These are phyloP conservation scores for Nannospalax galili DNA, from an alignment of 2,113 vertebrate genomes.

Conservation along the genomic window DNA sequence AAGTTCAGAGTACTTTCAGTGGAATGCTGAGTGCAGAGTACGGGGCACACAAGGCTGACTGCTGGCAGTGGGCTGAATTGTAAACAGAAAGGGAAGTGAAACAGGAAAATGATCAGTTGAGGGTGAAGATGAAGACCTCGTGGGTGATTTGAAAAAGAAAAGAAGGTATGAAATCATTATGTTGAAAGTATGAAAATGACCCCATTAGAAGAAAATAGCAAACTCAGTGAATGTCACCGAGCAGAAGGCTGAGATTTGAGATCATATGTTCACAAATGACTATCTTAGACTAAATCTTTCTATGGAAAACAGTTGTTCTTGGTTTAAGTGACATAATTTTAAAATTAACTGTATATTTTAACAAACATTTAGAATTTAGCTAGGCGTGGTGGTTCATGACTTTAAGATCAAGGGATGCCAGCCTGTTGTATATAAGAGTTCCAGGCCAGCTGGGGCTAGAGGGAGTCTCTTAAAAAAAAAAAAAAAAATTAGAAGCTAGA, in stretches of 20 bases:
- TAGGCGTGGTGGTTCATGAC: no score
- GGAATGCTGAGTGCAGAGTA: neutral
- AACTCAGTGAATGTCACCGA: neutral
- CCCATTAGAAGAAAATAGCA: neutral
- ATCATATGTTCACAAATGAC: neutral
- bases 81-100: neutral
- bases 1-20: no score
- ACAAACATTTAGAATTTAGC: no score
- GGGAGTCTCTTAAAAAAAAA: no score
- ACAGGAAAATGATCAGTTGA: neutral
- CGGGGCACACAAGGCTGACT: neutral
- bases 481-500: no score
- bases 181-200: neutral
- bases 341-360: slow-evolving; percentile 41
- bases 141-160: neutral
- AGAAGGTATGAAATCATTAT: neutral
- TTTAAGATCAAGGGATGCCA: no score
- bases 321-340: slow-evolving; percentile 46
- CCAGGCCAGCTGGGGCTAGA: no score
- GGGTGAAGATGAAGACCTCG: neutral
- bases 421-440: no score
- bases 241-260: neutral
- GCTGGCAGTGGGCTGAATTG: no score
- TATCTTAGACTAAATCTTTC: neutral
- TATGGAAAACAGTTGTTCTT: slow-evolving; percentile 21